These are phyloP conservation scores for Thalpophila matura DNA, from an alignment of 2,888 invertebrate species.

Conservation along the genomic window DNA sequence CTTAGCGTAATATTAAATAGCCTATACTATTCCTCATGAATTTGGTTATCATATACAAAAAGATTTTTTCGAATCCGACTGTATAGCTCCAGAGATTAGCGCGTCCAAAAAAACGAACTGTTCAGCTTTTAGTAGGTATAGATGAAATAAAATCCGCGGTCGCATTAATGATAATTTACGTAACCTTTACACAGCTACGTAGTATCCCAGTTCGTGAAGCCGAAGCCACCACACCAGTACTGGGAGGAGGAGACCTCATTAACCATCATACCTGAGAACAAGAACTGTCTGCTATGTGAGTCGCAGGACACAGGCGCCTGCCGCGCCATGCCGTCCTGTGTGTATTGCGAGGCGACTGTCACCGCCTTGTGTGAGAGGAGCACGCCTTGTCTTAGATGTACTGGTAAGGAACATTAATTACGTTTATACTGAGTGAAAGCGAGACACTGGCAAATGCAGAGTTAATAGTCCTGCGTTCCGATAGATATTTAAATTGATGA, in stretches of 20 bases:
- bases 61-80: too few relatives aligned
- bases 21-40: too few relatives aligned
- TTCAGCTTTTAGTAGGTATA: too few relatives aligned
- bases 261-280: constrained; percentile 81
- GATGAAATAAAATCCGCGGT: too few relatives aligned
- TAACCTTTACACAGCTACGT: constrained; percentile 75
- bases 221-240: constrained; percentile 85
- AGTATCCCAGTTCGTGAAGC: constrained; percentile 84
- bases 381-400: constrained; percentile 84
- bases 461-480: neutral
- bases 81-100: too few relatives aligned
- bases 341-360: constrained; percentile 86
- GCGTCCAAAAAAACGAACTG: too few relatives aligned
- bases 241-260: constrained; percentile 86
- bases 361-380: constrained; percentile 85
- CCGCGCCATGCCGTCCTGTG: constrained; percentile 85
- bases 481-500: too few relatives aligned
- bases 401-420: constrained; percentile 69
- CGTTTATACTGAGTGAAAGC: too few relatives aligned
- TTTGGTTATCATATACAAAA: too few relatives aligned
- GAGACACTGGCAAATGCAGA: neutral
- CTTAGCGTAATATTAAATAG: too few relatives aligned
- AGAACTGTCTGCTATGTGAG: constrained; percentile 87
- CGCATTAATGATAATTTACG: too few relatives aligned
- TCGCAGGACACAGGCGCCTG: constrained; percentile 84